Conservation (phyloP, 2,797 vertebrate genomes). For the Ibycter americanus region DNA sequence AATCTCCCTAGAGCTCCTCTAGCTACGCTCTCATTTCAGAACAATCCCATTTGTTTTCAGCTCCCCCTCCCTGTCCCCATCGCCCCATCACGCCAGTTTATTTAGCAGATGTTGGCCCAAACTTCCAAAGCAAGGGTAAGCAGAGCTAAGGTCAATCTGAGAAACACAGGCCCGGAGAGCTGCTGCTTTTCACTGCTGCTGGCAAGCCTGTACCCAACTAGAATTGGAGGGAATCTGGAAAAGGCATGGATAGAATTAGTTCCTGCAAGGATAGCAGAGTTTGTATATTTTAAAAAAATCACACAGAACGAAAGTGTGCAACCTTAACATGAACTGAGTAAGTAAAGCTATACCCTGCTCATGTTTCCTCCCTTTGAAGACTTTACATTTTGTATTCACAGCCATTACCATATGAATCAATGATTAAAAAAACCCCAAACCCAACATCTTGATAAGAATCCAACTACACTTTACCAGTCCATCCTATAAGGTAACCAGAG, state of each 20-base stretch:
- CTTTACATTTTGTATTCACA: constrained; percentile 51
- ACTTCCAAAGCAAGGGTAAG: constrained; percentile 40
- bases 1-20: not conserved
- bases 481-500: constrained; percentile 71
- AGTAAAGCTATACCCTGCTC: constrained; percentile 13
- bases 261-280: not conserved
- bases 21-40: not conserved
- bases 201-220: not conserved
- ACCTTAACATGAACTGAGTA: constrained; percentile 9
- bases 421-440: not conserved
- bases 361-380: constrained; percentile 54
- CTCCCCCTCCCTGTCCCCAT: not conserved
- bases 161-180: constrained; percentile 3
- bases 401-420: constrained; percentile 71
- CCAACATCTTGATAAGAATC: constrained; percentile 67
- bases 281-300: not conserved
- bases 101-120: constrained; percentile 24
- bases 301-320: constrained; percentile 1
- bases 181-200: constrained; percentile 9
- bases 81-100: not conserved
- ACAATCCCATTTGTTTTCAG: not conserved
- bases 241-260: not conserved
- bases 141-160: constrained; percentile 44
- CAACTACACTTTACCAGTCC: constrained; percentile 46
- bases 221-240: not conserved